These are phyloP conservation scores for Actinemys pallida DNA, from an alignment of 2,113 vertebrate genomes.

Conservation along the genomic window DNA sequence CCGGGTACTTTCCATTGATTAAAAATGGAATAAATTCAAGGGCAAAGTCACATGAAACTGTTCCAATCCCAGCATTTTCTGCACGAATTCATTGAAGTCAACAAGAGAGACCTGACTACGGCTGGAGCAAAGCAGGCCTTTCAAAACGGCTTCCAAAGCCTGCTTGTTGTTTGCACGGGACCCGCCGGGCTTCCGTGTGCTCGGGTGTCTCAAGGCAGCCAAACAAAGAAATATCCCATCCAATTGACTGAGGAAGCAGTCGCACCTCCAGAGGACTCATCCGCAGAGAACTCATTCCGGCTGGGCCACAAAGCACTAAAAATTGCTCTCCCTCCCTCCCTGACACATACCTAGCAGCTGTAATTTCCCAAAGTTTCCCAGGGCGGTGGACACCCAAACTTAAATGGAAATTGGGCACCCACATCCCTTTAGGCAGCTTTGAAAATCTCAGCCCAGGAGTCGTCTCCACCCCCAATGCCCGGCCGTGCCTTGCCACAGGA, in stretches of 20 bases:
- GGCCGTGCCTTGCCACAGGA: no score
- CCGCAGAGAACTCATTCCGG: neutral
- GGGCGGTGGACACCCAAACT: neutral
- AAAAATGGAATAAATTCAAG: neutral
- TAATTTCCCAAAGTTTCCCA: neutral
- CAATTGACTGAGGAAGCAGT: neutral
- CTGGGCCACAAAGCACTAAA: neutral
- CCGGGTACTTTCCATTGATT: neutral
- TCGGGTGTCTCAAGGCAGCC: neutral
- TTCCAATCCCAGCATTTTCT: neutral
- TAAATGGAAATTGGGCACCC: neutral
- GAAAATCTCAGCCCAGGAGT: neutral
- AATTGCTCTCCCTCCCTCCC: neutral
- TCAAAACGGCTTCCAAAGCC: neutral
- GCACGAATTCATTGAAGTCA: neutral
- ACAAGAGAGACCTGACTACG: neutral
- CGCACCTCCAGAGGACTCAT: neutral
- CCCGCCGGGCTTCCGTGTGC: neutral
- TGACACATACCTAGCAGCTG: neutral
- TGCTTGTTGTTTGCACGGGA: no score
- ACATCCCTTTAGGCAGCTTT: neutral
- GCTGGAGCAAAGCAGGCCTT: neutral
- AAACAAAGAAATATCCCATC: neutral
- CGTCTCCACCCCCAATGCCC: neutral
- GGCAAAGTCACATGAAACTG: neutral